A percentile compares a stretch with the other conserved stretches of the same genome.
Conservation (phyloP, 2,113 vertebrate species). For the Lampris megalopsis region DNA sequence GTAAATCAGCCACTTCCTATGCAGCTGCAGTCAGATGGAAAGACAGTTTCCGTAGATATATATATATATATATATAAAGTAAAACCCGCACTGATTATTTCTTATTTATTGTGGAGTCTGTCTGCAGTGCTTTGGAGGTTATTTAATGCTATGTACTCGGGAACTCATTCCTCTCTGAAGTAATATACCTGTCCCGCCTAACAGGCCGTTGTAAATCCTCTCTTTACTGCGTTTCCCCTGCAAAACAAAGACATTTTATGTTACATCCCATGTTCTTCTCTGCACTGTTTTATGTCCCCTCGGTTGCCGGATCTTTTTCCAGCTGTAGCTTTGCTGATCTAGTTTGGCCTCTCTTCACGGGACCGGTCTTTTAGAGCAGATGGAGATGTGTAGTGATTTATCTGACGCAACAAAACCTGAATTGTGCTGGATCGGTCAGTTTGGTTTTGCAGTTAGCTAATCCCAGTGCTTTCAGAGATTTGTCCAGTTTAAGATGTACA, state of each 20-base stretch:
- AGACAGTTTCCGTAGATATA: slow-evolving; percentile 40
- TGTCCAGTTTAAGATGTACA: slow-evolving; percentile 4
- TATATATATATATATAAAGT: neutral
- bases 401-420: slow-evolving; percentile 21
- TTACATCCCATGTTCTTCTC: slow-evolving; percentile 41
- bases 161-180: slow-evolving; percentile 47
- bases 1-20: slow-evolving; percentile 30
- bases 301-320: slow-evolving; percentile 19
- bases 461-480: neutral
- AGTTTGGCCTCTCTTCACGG: slow-evolving; percentile 21
- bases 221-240: slow-evolving; percentile 41
- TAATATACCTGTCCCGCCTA: slow-evolving; percentile 64
- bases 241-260: slow-evolving; percentile 64
- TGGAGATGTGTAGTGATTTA: slow-evolving; percentile 2
- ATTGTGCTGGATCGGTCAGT: neutral
- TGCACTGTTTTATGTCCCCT: slow-evolving; percentile 7
- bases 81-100: slow-evolving; percentile 8
- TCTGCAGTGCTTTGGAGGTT: slow-evolving; percentile 47
- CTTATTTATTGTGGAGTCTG: slow-evolving; percentile 46
- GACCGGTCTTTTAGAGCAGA: slow-evolving; percentile 24
- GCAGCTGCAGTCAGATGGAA: slow-evolving; percentile 31
- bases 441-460: neutral
- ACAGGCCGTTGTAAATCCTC: slow-evolving; percentile 57
- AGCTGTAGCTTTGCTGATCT: slow-evolving; percentile 49
- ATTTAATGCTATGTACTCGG: slow-evolving; percentile 46